phyloP scores from a whole-genome alignment of 2,113 vertebrate genomes.

The Nothobranchius furzeri region DNA sequence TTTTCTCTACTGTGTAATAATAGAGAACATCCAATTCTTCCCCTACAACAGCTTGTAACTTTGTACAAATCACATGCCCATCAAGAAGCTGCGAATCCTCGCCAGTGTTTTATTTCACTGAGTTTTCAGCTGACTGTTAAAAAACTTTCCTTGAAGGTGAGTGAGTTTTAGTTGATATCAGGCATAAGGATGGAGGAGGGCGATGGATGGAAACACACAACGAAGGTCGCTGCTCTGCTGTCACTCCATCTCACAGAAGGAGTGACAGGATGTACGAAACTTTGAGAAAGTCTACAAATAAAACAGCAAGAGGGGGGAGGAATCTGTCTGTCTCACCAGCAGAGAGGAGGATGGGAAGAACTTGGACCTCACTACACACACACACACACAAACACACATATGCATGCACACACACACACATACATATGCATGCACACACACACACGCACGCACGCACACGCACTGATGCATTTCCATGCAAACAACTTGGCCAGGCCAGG shows the following conservation, averaged over 20 bases:
- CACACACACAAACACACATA: conserved; percentile 21
- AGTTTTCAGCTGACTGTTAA: neutral
- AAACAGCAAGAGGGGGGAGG: conserved; percentile 59
- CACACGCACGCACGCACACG: conserved; percentile 24
- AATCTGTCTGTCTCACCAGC: conserved; percentile 63
- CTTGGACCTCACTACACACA: conserved; percentile 55
- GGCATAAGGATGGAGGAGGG: conserved; percentile 2
- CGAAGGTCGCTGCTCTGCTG: conserved; percentile 36
- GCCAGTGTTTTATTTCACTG: conserved; percentile 40
- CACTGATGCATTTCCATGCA: conserved; percentile 64
- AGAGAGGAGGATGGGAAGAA: conserved; percentile 67
- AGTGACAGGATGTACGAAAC: conserved; percentile 49
- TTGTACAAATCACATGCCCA: conserved; percentile 67
- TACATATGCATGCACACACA: conserved; percentile 30
- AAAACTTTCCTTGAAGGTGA: neutral
- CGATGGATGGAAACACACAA: conserved; percentile 20
- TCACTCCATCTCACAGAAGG: conserved; percentile 18
- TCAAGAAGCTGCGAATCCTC: conserved; percentile 41
- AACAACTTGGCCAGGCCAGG: conserved; percentile 72
- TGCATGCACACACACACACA: conserved; percentile 28
- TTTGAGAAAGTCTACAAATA: conserved; percentile 61
- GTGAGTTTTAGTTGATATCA: neutral
- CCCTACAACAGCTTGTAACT: conserved; percentile 67
- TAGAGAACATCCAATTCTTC: conserved; percentile 65
- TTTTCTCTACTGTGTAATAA: conserved; percentile 75